These are phyloP conservation scores for Drosophila infuscata DNA, from an alignment of 2,888 invertebrate species.

Conservation along the genomic window DNA sequence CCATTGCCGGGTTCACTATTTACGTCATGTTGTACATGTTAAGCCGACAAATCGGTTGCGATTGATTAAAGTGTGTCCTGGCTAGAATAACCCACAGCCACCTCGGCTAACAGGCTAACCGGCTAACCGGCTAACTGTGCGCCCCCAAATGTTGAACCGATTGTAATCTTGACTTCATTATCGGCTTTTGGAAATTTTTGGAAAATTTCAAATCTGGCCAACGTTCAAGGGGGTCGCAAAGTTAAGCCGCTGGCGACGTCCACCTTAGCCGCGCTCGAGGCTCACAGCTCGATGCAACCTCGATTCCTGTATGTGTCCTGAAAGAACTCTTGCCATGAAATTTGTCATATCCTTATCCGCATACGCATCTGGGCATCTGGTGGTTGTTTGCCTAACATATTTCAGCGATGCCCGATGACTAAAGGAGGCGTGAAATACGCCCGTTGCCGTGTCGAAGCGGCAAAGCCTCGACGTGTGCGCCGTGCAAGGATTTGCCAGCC, in stretches of 20 bases:
- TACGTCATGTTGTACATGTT: conserved; percentile 82
- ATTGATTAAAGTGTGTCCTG: conserved; percentile 83
- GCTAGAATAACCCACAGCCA: conserved; percentile 6
- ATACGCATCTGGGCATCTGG: conserved; percentile 51
- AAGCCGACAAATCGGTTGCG: conserved; percentile 85
- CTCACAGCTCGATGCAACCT: background rate
- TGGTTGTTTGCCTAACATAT: conserved; percentile 57
- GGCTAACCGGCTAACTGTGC: background rate
- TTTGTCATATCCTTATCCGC: conserved; percentile 79
- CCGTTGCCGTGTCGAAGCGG: conserved; percentile 58
- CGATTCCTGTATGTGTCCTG: conserved; percentile 8
- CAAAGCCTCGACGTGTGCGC: conserved; percentile 68
- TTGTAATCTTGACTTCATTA: conserved; percentile 76
- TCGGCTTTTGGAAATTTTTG: conserved; percentile 58
- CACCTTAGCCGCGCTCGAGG: conserved; percentile 54
- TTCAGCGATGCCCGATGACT: conserved; percentile 33
- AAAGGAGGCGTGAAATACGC: conserved; percentile 78
- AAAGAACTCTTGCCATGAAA: conserved; percentile 62
- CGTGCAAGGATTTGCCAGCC: conserved; percentile 30
- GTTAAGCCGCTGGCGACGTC: conserved; percentile 76
- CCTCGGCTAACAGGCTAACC: background rate
- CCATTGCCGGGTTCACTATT: conserved; percentile 53
- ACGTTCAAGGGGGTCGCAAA: conserved; percentile 43
- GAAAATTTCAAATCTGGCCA: conserved; percentile 42
- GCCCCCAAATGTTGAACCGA: conserved; percentile 34